Conservation (phyloP, 1,140 invertebrate genomes). For the Hesperophylax magnus region DNA sequence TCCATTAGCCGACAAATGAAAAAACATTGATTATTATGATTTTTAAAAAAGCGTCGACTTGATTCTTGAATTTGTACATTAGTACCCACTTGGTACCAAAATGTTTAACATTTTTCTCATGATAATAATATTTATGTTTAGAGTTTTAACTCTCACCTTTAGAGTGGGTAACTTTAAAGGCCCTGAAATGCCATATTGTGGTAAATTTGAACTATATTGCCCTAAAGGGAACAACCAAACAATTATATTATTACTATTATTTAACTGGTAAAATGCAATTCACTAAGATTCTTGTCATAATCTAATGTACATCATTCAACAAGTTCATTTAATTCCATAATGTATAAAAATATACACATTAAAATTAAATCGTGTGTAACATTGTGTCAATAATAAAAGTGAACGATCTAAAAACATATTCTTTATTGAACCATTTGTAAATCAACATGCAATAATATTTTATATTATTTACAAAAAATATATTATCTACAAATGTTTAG, state of each 20-base stretch:
- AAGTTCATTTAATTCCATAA: background rate
- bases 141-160: background rate
- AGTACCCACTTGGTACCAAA: background rate
- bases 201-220: conserved; percentile 40
- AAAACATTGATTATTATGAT: background rate
- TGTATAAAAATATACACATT: conserved; percentile 31
- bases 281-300: background rate
- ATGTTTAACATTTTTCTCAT: conserved; percentile 16
- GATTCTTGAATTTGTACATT: conserved; percentile 2
- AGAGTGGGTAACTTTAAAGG: conserved; percentile 37
- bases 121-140: background rate
- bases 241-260: background rate
- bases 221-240: background rate
- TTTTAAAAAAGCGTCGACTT: background rate
- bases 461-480: conserved; percentile 24
- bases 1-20: too few relatives aligned
- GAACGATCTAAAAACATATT: conserved; percentile 11
- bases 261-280: conserved; percentile 16
- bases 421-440: background rate
- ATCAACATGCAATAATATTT: conserved; percentile 17
- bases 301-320: background rate
- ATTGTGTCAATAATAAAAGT: conserved; percentile 26
- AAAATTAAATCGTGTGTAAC: conserved; percentile 11
- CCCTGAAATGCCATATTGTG: conserved; percentile 42
- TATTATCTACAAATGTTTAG: conserved; percentile 11